A percentile compares a stretch with the other conserved stretches of the same genome.
Conservation (phyloP, 2,888 invertebrate genomes). For the Sabatieria punctata region DNA sequence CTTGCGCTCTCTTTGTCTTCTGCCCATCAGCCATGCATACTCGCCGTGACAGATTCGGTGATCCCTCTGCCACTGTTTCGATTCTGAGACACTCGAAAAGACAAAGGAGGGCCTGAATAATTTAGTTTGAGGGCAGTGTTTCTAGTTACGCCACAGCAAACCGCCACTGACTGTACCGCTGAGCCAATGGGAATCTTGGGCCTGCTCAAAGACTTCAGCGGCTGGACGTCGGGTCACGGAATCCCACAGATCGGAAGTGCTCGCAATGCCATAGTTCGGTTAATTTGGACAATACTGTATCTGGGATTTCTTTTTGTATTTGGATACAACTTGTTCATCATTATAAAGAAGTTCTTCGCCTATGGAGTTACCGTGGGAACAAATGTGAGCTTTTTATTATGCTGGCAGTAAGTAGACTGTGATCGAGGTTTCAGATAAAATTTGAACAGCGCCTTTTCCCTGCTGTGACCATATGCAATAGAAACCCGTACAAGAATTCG, state of each 20-base stretch:
- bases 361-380: not conserved
- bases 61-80: no score
- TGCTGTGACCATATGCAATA: not conserved
- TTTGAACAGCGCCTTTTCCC: not conserved
- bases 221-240: not conserved
- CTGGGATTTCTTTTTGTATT: not conserved
- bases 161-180: no score
- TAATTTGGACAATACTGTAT: not conserved
- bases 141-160: no score
- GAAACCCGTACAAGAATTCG: not conserved
- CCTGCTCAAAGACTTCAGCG: constrained; percentile 1
- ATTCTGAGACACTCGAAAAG: no score
- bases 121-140: no score
- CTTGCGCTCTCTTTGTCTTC: no score
- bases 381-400: not conserved
- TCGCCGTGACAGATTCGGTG: no score
- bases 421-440: not conserved
- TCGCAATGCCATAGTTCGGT: not conserved
- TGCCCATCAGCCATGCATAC: no score
- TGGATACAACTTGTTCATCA: not conserved
- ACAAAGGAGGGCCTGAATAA: no score
- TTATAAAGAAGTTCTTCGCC: not conserved
- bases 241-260: not conserved
- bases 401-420: not conserved
- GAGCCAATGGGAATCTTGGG: not conserved